Evolutionary conservation across 2,888 invertebrate species (phyloP), one percentile per base, ranked within the genome.

Genomic region (Camptogramma bilineatum): DNA sequence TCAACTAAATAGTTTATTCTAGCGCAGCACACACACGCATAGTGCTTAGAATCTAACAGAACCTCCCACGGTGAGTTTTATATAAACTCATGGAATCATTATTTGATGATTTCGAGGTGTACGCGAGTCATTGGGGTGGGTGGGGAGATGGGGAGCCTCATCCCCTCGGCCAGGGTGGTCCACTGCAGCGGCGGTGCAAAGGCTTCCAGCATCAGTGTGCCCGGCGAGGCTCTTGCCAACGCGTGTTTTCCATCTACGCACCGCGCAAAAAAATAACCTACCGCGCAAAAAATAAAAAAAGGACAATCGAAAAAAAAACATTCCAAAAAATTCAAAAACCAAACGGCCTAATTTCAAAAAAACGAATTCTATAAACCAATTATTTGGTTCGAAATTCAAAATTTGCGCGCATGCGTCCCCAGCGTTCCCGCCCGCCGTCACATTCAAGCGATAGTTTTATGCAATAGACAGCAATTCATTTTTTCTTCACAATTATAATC

Each of bases 211-310:
- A 83, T 89, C 92, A 93, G 93, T 93, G 93, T 93, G 91, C 85
- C 88, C 88, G 89, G 91, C 85, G 90, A 85, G 90, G 87, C 91
- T 87, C 85, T 78, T 81, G 87, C 82, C 83, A 84, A 85, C 90
- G 93, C 93, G 93, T 91, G 92, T 87, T 80, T 91, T 90, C 82
- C 93, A 92, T 88, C 93, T 90, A 90, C 93, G 93, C 91, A 88
- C 79, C 88, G 87, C 90, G 90, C 81, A 81, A 86, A 85, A 87
- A 83, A 80, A 83, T 24, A 34, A 52, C 75, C 81, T 72, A 83
- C 73, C 86, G 87, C 87, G 86, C 72, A 70, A 76, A 76, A 52
- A 79, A 78, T 80, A 73, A 67, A 74, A 71, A 77, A 73, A 74
- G 77, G 66, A 68, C 48, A 60, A 50, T 58, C 46, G 24, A 73